phyloP scores from a whole-genome alignment of 2,888 invertebrate species.

The Lycaena phlaeas region DNA sequence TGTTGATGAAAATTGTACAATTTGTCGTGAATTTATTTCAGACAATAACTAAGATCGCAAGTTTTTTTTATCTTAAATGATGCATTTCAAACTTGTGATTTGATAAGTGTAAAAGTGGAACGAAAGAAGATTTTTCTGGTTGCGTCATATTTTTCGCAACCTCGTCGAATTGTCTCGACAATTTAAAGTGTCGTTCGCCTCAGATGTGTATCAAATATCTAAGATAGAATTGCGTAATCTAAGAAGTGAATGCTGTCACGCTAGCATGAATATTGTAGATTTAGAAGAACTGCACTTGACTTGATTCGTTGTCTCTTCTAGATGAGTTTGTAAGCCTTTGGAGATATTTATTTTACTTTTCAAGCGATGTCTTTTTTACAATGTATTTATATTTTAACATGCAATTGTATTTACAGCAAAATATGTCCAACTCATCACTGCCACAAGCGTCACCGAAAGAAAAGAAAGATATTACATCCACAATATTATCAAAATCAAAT shows the following conservation, averaged over 20 bases:
- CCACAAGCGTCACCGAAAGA: slow-evolving; percentile 66
- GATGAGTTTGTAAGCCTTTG: not conserved
- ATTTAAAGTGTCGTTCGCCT: not conserved
- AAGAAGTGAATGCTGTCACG: not conserved
- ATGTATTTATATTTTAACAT: not conserved
- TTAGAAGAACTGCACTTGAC: slow-evolving; percentile 1
- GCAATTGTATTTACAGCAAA: slow-evolving; percentile 46
- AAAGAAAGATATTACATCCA: slow-evolving; percentile 77
- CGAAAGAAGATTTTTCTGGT: not conserved
- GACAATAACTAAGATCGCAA: too few relatives aligned
- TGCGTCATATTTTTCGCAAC: slow-evolving; percentile 7
- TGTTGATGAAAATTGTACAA: too few relatives aligned
- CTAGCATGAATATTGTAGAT: slow-evolving; percentile 1
- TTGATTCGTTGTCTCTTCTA: not conserved
- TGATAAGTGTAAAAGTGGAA: not conserved
- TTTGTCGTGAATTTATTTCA: too few relatives aligned
- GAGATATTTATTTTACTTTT: not conserved
- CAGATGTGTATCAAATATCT: not conserved
- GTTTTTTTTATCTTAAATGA: too few relatives aligned
- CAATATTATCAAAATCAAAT: slow-evolving; percentile 80
- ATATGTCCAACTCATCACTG: slow-evolving; percentile 70
- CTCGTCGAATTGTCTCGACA: slow-evolving; percentile 9
- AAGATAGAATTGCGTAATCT: not conserved
- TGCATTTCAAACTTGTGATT: too few relatives aligned
- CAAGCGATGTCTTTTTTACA: not conserved